Evolutionary conservation across 2,888 invertebrate genomes (phyloP).

Genomic region (Pterostichus niger): DNA sequence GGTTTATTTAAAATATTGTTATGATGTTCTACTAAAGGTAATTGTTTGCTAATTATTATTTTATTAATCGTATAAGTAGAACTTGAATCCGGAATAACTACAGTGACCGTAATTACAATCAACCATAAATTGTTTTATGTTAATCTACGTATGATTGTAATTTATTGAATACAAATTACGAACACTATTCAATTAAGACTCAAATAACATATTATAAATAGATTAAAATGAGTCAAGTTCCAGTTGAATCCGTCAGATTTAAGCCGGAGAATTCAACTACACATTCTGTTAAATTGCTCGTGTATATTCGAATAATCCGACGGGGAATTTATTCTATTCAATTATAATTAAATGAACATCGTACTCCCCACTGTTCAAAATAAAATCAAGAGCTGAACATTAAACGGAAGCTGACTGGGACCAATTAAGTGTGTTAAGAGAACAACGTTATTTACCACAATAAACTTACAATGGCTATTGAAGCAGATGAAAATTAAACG

Average conservation of each 20-base stretch:
- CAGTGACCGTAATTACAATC: not conserved
- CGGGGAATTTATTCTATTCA: conserved; percentile 47
- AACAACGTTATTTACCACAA: conserved; percentile 58
- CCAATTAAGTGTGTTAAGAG: conserved; percentile 60
- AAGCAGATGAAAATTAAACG: conserved; percentile 51
- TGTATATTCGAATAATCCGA: conserved; percentile 17
- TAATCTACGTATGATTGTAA: conserved; percentile 1
- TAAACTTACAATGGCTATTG: conserved; percentile 55
- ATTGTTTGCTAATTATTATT: not conserved
- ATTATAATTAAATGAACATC: conserved; percentile 36
- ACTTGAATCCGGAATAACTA: conserved; percentile 4
- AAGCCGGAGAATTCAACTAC: not conserved
- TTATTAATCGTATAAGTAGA: conserved; percentile 4
- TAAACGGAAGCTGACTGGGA: conserved; percentile 40
- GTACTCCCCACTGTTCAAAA: conserved; percentile 37
- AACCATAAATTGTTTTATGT: not conserved
- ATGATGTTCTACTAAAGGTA: not conserved
- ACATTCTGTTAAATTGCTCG: conserved; percentile 1
- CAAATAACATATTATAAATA: not conserved
- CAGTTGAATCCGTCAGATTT: not conserved
- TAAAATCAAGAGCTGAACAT: conserved; percentile 37
- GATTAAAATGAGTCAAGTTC: not conserved
- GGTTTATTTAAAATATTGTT: not conserved
- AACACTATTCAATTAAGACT: not conserved
- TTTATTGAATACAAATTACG: conserved; percentile 4